phyloP scores from a whole-genome alignment of 2,797 vertebrate genomes.

The Sylvia borin region DNA sequence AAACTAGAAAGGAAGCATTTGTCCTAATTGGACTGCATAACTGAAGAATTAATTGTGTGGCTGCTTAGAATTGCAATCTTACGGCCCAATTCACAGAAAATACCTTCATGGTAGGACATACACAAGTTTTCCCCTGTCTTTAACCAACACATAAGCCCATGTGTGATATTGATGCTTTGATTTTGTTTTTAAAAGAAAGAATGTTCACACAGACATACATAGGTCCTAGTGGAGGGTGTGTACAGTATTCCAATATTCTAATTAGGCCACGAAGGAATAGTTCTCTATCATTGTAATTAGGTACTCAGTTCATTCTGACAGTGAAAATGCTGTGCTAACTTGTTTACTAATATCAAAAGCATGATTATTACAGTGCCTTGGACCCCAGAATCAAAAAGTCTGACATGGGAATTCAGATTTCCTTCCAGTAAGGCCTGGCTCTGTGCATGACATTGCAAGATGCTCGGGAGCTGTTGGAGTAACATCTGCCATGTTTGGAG shows the following conservation, averaged over 20 bases:
- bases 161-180: constrained; percentile 13
- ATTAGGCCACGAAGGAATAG: constrained; percentile 56
- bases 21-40: constrained; percentile 80
- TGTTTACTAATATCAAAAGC: constrained; percentile 72
- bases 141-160: constrained; percentile 3
- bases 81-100: constrained; percentile 65
- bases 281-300: constrained; percentile 64
- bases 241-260: constrained; percentile 63
- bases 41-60: constrained; percentile 78
- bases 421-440: background rate
- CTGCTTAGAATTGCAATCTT: constrained; percentile 77
- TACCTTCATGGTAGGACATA: constrained; percentile 47
- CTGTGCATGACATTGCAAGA: constrained; percentile 23
- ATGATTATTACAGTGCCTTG: constrained; percentile 44
- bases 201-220: background rate
- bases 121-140: constrained; percentile 51
- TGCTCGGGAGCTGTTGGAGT: background rate
- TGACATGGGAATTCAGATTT: constrained; percentile 44
- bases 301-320: constrained; percentile 45
- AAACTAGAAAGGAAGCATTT: constrained; percentile 79
- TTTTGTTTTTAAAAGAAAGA: constrained; percentile 52
- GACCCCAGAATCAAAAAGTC: constrained; percentile 37
- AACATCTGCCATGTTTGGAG: constrained; percentile 39
- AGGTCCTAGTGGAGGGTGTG: constrained; percentile 15
- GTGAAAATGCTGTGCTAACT: constrained; percentile 8